Evolutionary conservation across 2,113 vertebrate genomes (phyloP), one percentile per base, ranked within the genome.

Genomic region (Brachyhypopomus gauderio): DNA sequence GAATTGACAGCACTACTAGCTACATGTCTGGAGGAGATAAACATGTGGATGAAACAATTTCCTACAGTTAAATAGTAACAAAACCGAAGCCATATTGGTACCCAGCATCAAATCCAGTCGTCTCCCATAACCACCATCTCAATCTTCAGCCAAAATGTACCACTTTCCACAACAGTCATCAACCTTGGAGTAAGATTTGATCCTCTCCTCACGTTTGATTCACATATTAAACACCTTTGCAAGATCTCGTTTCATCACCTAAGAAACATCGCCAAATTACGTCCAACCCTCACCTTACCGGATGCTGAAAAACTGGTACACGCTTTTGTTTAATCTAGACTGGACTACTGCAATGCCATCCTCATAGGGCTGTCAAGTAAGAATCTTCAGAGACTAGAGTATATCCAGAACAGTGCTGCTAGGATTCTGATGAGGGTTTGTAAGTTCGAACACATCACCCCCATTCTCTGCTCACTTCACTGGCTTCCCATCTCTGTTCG

Each of bases 11-110:
- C 25, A 27, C 12, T 30, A 56, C 55, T 75, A 2, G 34, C 52
- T 22, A 30, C 2, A 23, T 75, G 72, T 56, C 45, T 75, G 11
- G 72, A 75, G 22, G 72, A 75, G 72, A 58, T 59, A 25, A 75
- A 58, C 7, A 2, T 56, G 16, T 75, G 4, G 72, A 60, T 75
- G 56, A 22, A 75, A 4, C 73, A 60, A 75, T 45, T 75, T 75
- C 19, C 25, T 60, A 0, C 56, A 60, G 19, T 25, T 60, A 19
- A 75, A 62, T 27, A 75, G 73, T 27, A 34, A 56, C 55, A 75
- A 75, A 60, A 60, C 17, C n/a, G 56, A 59, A n/a, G 56, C n/a
- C 5, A 59, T 59, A 1, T 59, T 59, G 56, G n/a, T 59, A 59
- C 17, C 56, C n/a, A 2, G 7, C 56, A n/a, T 22, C 56, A 59